Evolutionary conservation across 1,140 invertebrate species (phyloP).

Genomic region (Procambarus clarkii): DNA sequence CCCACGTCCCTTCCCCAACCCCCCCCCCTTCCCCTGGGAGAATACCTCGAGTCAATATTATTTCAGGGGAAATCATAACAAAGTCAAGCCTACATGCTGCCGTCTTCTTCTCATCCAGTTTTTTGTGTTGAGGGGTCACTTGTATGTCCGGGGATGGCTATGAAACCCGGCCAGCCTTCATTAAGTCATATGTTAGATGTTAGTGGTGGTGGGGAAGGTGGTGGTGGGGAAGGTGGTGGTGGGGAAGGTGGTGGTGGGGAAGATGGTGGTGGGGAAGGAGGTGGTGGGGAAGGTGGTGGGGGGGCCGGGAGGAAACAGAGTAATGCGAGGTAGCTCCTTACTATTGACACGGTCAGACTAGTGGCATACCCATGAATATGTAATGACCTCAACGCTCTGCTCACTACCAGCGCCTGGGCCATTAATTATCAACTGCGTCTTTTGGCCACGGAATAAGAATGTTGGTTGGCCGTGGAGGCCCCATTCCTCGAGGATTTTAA

Average conservation of each 20-base stretch:
- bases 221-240: not conserved
- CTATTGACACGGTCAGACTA: constrained; percentile 36
- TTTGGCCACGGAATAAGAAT: not conserved
- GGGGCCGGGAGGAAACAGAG: not conserved
- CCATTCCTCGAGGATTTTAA: not conserved
- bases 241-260: not conserved
- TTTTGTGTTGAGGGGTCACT: not conserved
- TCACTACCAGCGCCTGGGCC: constrained; percentile 19
- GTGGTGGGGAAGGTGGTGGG: not conserved
- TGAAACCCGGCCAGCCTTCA: no score
- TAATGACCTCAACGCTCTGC: constrained; percentile 10
- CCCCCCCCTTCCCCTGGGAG: constrained; percentile 32
- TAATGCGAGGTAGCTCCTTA: not conserved
- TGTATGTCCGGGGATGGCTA: no score
- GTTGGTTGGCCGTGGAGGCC: not conserved
- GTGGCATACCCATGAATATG: constrained; percentile 34
- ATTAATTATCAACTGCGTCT: constrained; percentile 36
- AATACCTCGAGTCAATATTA: constrained; percentile 50
- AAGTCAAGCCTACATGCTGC: not conserved
- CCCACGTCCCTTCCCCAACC: not conserved
- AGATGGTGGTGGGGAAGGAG: not conserved
- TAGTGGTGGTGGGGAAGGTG: not conserved
- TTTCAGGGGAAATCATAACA: constrained; percentile 43
- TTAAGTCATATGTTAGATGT: no score
- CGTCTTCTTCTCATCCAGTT: not conserved